phyloP scores from a whole-genome alignment of 1,140 invertebrate species.

The Manduca sexta region DNA sequence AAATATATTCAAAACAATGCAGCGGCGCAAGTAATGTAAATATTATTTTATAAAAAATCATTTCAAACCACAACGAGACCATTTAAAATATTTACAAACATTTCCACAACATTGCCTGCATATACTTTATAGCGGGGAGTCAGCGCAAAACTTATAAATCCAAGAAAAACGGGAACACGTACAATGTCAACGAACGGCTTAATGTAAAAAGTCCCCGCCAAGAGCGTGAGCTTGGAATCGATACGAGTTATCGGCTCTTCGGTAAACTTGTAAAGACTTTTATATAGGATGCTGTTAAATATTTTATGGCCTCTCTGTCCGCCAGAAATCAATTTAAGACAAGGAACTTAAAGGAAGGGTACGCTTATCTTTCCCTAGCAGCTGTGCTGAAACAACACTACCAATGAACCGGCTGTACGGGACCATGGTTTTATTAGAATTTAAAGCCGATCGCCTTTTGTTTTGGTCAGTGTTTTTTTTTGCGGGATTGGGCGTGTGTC shows the following conservation, averaged over 20 bases:
- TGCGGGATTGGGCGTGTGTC: too few relatives aligned
- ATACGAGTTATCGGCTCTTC: slow-evolving; percentile 25
- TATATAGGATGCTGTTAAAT: slow-evolving; percentile 33
- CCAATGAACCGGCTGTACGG: slow-evolving; percentile 11
- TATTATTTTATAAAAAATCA: too few relatives aligned
- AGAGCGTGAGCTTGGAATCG: slow-evolving; percentile 2
- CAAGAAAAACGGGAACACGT: slow-evolving; percentile 1
- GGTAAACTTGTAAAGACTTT: slow-evolving; percentile 34
- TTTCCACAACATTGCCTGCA: too few relatives aligned
- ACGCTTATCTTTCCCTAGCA: slow-evolving; percentile 46
- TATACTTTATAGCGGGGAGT: too few relatives aligned
- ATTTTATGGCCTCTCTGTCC: slow-evolving; percentile 40
- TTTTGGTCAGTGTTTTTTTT: neutral
- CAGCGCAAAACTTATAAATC: slow-evolving; percentile 1
- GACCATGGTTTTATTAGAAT: slow-evolving; percentile 16
- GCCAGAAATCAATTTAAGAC: slow-evolving; percentile 52
- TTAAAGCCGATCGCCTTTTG: slow-evolving; percentile 3
- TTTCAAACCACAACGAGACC: too few relatives aligned
- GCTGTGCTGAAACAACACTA: slow-evolving; percentile 39
- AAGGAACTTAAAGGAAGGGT: slow-evolving; percentile 47
- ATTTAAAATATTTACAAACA: too few relatives aligned
- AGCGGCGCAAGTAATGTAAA: too few relatives aligned
- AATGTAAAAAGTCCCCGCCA: slow-evolving; percentile 2
- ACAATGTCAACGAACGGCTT: slow-evolving; percentile 9
- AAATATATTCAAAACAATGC: too few relatives aligned